Evolutionary conservation across 2,113 vertebrate genomes (phyloP).

Genomic region (Tiliqua scincoides): DNA sequence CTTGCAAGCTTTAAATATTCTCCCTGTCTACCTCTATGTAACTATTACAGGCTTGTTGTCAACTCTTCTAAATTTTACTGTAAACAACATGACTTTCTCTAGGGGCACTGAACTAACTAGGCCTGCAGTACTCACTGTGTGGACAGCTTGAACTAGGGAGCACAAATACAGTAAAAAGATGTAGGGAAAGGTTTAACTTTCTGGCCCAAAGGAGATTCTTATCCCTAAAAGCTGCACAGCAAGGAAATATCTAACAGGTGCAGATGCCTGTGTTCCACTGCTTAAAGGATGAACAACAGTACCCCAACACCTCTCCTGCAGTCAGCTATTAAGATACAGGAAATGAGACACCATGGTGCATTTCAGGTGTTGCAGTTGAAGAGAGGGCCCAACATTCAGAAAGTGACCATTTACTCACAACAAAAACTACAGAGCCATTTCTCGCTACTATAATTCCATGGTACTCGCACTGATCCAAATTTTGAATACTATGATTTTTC

Average conservation of each 20-base stretch:
- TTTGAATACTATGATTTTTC: neutral
- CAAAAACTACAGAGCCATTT: neutral
- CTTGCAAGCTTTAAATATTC: neutral
- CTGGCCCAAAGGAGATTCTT: neutral
- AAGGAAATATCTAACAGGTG: neutral
- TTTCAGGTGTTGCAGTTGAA: neutral
- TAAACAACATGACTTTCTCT: conserved; percentile 8
- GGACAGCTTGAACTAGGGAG: neutral
- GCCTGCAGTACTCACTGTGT: neutral
- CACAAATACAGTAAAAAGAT: neutral
- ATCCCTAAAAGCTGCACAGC: neutral
- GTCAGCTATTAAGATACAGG: neutral
- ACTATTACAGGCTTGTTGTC: conserved; percentile 1
- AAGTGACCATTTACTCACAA: neutral
- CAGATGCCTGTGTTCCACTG: neutral
- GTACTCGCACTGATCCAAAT: neutral
- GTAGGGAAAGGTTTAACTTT: neutral
- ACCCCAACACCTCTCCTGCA: neutral
- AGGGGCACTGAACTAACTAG: neutral
- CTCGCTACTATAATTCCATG: neutral
- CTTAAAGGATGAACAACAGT: neutral
- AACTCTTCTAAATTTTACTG: conserved; percentile 3
- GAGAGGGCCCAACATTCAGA: neutral
- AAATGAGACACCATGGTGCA: too few relatives aligned
- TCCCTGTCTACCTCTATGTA: neutral